phyloP scores from a whole-genome alignment of 2,797 vertebrate species.

The Dicrostonyx torquatus region DNA sequence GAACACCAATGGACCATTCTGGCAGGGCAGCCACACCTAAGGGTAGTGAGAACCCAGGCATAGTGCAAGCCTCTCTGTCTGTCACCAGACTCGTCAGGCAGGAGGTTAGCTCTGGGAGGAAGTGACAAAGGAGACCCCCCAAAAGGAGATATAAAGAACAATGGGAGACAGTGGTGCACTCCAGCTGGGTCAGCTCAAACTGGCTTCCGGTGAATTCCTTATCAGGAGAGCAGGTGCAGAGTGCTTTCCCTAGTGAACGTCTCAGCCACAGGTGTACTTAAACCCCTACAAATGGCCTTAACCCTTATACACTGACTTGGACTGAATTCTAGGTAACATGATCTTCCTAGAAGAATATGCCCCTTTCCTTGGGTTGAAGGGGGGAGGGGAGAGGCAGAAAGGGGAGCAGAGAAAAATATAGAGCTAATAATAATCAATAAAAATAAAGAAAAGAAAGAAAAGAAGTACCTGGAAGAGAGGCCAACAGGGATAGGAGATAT shows the following conservation, averaged over 20 bases:
- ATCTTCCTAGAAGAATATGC: not conserved
- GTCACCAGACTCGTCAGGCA: not conserved
- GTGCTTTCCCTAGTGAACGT: not conserved
- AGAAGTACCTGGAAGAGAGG: not conserved
- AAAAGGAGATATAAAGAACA: not conserved
- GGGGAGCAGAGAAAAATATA: too few relatives aligned
- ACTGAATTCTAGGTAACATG: not conserved
- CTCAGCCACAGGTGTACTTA: not conserved
- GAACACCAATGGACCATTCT: not conserved
- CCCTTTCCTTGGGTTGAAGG: not conserved
- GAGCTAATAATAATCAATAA: too few relatives aligned
- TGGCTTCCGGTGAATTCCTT: not conserved
- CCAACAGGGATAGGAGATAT: not conserved
- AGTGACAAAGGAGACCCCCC: not conserved
- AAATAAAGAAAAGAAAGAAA: too few relatives aligned
- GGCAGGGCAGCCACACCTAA: slow-evolving; percentile 56
- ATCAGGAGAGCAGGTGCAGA: not conserved
- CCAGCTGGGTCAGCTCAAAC: not conserved
- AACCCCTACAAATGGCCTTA: not conserved
- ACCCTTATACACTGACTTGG: not conserved
- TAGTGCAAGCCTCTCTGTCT: not conserved
- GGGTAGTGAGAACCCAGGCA: not conserved
- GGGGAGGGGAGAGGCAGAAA: too few relatives aligned
- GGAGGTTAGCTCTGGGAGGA: not conserved
- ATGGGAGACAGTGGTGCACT: too few relatives aligned